Conservation (phyloP, 2,888 invertebrate genomes). For the Orthonychiurus folsomi region DNA sequence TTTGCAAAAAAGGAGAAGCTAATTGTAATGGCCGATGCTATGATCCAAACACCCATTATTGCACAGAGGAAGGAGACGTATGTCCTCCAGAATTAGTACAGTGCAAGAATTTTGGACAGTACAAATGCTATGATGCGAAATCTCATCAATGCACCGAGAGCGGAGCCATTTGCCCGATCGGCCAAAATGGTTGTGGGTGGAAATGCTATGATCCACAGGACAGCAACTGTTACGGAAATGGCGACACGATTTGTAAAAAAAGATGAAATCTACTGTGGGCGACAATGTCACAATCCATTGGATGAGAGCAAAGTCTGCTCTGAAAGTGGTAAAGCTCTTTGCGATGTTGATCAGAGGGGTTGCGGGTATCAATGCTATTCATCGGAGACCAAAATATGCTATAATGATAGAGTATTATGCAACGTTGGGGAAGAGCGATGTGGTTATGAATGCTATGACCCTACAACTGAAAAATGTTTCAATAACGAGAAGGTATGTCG, state of each 20-base stretch:
- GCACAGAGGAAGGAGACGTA: neutral
- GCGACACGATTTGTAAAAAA: neutral
- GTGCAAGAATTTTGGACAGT: neutral
- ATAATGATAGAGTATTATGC: neutral
- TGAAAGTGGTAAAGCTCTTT: neutral
- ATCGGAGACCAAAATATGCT: neutral
- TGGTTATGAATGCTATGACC: slow-evolving; percentile 3
- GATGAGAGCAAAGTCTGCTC: neutral
- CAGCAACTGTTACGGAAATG: neutral
- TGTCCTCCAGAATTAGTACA: neutral
- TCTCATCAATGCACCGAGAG: neutral
- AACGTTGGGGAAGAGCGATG: slow-evolving; percentile 7
- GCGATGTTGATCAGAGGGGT: neutral
- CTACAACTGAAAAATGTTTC: neutral
- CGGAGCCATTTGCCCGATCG: neutral
- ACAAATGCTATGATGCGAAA: neutral
- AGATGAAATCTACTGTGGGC: neutral
- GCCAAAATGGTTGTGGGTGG: neutral
- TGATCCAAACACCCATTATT: neutral
- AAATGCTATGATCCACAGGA: neutral
- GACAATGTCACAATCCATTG: neutral
- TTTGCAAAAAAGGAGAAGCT: neutral
- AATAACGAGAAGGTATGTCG: neutral
- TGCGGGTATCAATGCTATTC: neutral
- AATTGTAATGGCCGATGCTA: neutral